Base-by-base conservation (phyloP, 2,888 invertebrate species). In the Dasysyrphus tricinctus region DNA sequence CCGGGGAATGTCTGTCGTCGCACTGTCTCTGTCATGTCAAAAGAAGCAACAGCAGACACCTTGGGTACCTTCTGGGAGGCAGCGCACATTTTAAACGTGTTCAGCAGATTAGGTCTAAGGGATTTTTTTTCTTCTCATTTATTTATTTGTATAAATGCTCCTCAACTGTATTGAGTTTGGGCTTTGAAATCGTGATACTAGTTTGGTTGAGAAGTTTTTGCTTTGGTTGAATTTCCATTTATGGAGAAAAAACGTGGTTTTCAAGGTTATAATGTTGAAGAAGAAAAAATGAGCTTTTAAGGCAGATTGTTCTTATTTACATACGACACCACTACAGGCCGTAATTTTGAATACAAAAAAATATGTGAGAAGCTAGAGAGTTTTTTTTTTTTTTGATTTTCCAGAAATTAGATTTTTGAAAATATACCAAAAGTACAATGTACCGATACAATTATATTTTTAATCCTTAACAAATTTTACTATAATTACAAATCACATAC, bases 41-140 rank as follows among this genome's bases (percentile, higher is more conserved):
- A 49, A 65, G n/a, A 32, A 54, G 75, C 29, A 56, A 49, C 65
- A 78, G 42, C 73, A 74, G 77, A 70, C 77, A 69, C 77, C 69
- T 61, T 51, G 61, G 61, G 8, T 63, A 73, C 24, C 57, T 81
- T 44, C 19, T 14, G 42, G 42, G 70, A 81, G 74, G 49, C 19
- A 73, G 56, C 76, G 51, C 77, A 74, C 61, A 76, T 77, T 24
- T 77, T 80, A 61, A 70, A 85, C 77, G 77, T 85, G 69, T 44
- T 73, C 63, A 73, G 80, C 61, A 76, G 80, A 77, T 84, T 84
- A 84, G 76, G 69, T 77, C 42, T 49, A 73, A 57, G 47, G n/a
- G 16, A 34, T 57, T 24, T 34, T 29, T 76, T 34, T 47, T 16
- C 24, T 24, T 57, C 6, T 19, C 37, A 37, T 61, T 24, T 39